Conservation (phyloP, 2,113 vertebrate genomes). For the Petromus typicus region DNA sequence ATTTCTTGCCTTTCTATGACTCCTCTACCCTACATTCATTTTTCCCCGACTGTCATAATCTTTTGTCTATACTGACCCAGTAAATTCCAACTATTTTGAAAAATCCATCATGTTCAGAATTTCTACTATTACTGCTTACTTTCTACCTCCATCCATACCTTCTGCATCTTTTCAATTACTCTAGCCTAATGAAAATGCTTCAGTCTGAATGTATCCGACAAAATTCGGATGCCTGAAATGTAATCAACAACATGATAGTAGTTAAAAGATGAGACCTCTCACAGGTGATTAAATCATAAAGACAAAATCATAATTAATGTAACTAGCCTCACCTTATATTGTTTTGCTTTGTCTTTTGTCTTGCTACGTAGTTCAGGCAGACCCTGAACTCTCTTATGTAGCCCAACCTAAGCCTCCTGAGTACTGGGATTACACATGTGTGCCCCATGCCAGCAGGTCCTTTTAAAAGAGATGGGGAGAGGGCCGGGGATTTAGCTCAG, state of each 20-base stretch:
- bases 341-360: background rate
- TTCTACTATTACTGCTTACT: background rate
- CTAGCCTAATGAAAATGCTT: background rate
- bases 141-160: background rate
- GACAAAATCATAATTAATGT: background rate
- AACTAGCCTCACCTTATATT: background rate
- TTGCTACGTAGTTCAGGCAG: background rate
- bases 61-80: background rate
- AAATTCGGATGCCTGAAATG: background rate
- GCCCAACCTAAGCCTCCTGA: background rate
- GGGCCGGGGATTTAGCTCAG: too few relatives aligned
- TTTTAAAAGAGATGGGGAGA: background rate
- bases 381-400: background rate
- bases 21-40: background rate
- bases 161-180: background rate
- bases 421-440: background rate
- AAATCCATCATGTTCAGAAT: background rate
- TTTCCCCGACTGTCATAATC: background rate
- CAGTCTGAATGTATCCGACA: background rate
- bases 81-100: background rate
- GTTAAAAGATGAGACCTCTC: background rate
- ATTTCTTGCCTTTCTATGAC: background rate
- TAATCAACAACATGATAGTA: background rate
- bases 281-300: background rate
- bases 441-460: background rate